Base-by-base conservation (phyloP, 2,797 vertebrate genomes). In the Denticeps clupeoides region DNA sequence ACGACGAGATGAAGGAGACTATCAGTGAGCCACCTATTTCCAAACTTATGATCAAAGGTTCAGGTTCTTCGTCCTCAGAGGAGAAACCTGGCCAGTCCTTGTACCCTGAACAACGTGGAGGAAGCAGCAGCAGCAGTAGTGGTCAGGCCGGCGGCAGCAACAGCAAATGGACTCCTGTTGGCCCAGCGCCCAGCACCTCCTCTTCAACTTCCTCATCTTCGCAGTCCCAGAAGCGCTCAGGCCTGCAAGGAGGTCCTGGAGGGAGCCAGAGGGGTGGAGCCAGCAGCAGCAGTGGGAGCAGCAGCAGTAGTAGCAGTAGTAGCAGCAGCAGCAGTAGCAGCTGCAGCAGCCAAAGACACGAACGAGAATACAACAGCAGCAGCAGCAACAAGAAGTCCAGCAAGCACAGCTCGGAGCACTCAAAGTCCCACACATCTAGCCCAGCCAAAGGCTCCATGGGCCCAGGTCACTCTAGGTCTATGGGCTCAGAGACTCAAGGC, bases 1-100 rank as follows among this genome's bases (percentile, higher is more conserved):
- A 97, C 84, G 95, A 99, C 79, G 93, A 99, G 71, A 96, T 97
- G 95, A 89, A 92, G 78, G 95, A 97, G 65, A 84, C 91, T n/a
- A 89, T 94, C 65, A 89, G 90, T 67, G 88, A 89, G 48, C 84
- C 90, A 67, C 82, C 92, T 40, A 81, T 91, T 54, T 87, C 89
- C 55, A 97, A 97, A 78, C 84, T 89, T 58, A 75, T 83, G 56
- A 74, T 86, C 63, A 93, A 97, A 81, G 80, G 89, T 52, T 79
- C 83, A 1, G 76, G 84, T 33, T 82, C 89, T 22, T 81, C 89
- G 5, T 82, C 91, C 29, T 71, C 87, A 1, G 93, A 97, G 60
- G 93, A 97, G 49, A 97, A 97, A 76, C 64, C 87, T 10, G 76
- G 77, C 49, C 79, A 82, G 58, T 77, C 81, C 61, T 82, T 91